A percentile compares a stretch with the other conserved stretches of the same genome.
phyloP scores from a whole-genome alignment of 2,113 vertebrate species.

The Meles meles region DNA sequence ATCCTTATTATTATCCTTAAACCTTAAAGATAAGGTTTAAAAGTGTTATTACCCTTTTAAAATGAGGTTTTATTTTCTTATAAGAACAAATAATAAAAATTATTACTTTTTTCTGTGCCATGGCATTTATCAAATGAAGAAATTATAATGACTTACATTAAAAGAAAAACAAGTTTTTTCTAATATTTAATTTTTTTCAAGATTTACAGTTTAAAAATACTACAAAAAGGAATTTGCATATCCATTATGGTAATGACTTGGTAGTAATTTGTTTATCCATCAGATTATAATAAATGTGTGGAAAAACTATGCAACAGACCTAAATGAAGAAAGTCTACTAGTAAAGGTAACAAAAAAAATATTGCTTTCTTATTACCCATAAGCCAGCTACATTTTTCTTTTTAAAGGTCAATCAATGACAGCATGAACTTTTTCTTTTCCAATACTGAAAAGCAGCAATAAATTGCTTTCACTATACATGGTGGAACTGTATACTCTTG shows the following conservation, averaged over 20 bases:
- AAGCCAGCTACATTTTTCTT: conserved; percentile 80
- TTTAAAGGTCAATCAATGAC: conserved; percentile 84
- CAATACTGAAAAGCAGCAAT: conserved; percentile 77
- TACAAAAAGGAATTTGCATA: background rate
- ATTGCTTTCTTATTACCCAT: conserved; percentile 76
- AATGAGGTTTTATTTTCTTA: background rate
- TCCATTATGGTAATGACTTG: background rate
- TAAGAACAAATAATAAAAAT: background rate
- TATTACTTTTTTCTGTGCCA: background rate
- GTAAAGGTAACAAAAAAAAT: conserved; percentile 23
- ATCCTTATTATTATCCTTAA: no score
- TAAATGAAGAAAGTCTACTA: conserved; percentile 64
- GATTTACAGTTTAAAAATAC: background rate
- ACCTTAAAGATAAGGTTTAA: no score
- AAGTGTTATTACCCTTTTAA: background rate
- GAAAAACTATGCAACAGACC: conserved; percentile 44
- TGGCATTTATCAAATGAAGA: background rate
- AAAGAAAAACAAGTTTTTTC: background rate
- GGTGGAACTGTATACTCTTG: conserved; percentile 68
- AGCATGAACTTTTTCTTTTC: conserved; percentile 81
- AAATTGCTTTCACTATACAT: conserved; percentile 78
- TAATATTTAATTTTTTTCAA: background rate
- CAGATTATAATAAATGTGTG: conserved; percentile 29
- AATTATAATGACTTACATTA: background rate
- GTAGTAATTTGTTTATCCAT: conserved; percentile 44